Base-by-base conservation (phyloP, 1,140 invertebrate genomes). In the Hestina assimilis region DNA sequence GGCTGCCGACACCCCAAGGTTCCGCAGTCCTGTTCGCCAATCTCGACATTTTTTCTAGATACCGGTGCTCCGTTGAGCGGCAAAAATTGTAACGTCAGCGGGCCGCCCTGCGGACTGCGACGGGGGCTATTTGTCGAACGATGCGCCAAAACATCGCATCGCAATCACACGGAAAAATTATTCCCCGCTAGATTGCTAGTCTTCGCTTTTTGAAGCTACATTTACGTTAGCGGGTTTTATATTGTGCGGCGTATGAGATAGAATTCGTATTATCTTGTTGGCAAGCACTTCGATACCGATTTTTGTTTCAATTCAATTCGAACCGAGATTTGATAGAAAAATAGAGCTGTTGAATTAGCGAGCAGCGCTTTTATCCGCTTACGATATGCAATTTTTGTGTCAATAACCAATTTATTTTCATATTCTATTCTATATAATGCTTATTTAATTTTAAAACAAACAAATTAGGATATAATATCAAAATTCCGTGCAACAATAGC, bases 81-180 rank as follows among this genome's bases (percentile, higher is more conserved):
- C 60, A 66, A 60, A 83, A 79, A 88, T 81, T 79, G 83, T 74
- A 70, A 52, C 75, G 75, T 84, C 79, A 83, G 83, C 82, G 62
- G 46, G 70, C 69, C 76, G 75, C 79, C 74, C 72, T 84, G 76
- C 78, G 70, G 72, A 78, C 75, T 78, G 68, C 82, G 69, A 77
- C 71, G 74, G 63, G 66, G 70, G 75, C 80, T 84, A 82, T 86
- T 87, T 84, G 81, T 81, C 79, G 79, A 85, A 80, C 82, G 77
- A 75, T 86, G 79, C 82, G 79, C 83, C 84, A 80, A 85, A 87
- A 84, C 83, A 87, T 83, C 73, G 72, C 79, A 79, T 79, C 67
- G 80, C 75, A 82, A 87, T 87, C 77, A 79, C 64, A 76, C 76
- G 75, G 79, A 85, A 85, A 82, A 85, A 83, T 79, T 78, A 81